Percentiles rank a stretch among this genome's conserved stretches.
Evolutionary conservation across 2,113 vertebrate genomes (phyloP).

Genomic region (Apteryx owenii): DNA sequence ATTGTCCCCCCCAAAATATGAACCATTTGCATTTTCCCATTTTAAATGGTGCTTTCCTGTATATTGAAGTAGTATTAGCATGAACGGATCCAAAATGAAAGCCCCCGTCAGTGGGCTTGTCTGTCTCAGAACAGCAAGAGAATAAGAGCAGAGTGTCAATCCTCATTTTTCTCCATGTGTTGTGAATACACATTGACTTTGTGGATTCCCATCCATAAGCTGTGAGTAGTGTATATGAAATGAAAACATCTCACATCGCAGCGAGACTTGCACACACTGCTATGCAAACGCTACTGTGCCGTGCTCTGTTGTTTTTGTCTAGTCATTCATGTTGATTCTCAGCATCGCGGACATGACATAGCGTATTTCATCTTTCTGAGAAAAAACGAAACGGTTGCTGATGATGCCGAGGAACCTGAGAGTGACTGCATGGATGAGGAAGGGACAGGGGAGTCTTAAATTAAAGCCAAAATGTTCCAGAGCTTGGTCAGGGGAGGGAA

Average conservation of each 20-base stretch:
- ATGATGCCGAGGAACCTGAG: not conserved
- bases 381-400: not conserved
- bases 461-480: not conserved
- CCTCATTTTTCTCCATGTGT: accelerated
- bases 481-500: not conserved
- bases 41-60: not conserved
- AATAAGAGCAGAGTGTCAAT: not conserved
- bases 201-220: not conserved
- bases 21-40: not conserved
- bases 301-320: conserved; percentile 26
- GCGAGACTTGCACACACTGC: not conserved
- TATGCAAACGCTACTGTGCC: not conserved
- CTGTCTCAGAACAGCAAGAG: accelerated
- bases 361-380: not conserved
- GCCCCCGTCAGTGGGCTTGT: not conserved
- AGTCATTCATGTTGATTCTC: not conserved
- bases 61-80: not conserved
- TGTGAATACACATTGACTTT: accelerated
- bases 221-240: not conserved
- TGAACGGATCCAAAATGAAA: not conserved
- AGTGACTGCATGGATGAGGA: not conserved
- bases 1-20: not conserved
- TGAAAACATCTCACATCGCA: not conserved
- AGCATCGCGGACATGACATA: not conserved
- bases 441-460: not conserved